Conservation (phyloP, 2,113 vertebrate genomes). For the Ornithorhynchus anatinus region DNA sequence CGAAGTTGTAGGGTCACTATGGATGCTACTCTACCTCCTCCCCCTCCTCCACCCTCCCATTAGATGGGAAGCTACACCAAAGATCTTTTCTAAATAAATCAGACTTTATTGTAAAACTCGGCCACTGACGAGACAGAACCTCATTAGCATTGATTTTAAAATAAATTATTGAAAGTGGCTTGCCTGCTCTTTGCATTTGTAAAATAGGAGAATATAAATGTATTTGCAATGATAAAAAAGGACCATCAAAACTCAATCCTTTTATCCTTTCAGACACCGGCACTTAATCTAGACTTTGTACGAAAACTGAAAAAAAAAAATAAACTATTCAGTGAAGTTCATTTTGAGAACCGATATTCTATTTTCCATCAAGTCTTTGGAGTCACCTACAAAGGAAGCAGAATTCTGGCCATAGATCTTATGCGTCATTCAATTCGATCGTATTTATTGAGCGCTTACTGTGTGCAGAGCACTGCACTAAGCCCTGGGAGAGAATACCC, state of each 20-base stretch:
- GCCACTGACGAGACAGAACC: constrained; percentile 71
- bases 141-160: constrained; percentile 82
- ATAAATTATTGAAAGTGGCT: constrained; percentile 81
- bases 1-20: constrained; percentile 65
- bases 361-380: background rate
- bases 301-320: background rate
- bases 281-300: constrained; percentile 12
- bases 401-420: background rate
- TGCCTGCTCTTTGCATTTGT: constrained; percentile 75
- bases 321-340: background rate
- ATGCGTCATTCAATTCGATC: background rate
- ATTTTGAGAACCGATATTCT: constrained; percentile 9
- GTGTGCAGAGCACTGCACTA: too few species aligned
- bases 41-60: constrained; percentile 51
- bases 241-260: constrained; percentile 42
- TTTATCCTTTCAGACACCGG: constrained; percentile 17
- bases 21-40: constrained; percentile 52
- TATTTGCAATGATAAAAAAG: constrained; percentile 48
- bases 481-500: too few species aligned
- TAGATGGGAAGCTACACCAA: constrained; percentile 65
- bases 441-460: too few species aligned
- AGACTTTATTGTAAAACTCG: constrained; percentile 74
- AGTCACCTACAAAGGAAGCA: constrained; percentile 16
- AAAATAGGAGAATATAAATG: constrained; percentile 63
- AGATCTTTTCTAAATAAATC: constrained; percentile 83